These are phyloP conservation scores for Loripinus fragilis DNA, from an alignment of 2,888 invertebrate species.

Conservation along the genomic window DNA sequence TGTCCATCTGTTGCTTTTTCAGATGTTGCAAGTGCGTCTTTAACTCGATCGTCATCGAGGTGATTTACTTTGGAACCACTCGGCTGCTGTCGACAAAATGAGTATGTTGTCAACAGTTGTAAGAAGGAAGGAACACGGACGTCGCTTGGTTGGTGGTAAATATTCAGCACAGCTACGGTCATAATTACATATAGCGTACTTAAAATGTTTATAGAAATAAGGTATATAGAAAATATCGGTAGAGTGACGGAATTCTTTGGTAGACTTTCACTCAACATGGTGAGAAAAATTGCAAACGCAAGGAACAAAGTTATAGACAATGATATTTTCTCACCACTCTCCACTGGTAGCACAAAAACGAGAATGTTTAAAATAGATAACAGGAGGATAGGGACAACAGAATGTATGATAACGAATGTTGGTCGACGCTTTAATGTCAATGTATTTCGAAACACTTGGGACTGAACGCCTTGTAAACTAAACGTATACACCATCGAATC, in stretches of 20 bases:
- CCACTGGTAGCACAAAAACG: background rate
- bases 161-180: background rate
- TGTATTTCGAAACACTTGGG: background rate
- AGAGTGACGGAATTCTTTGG: constrained; percentile 1
- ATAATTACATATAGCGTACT: constrained; percentile 1
- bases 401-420: background rate
- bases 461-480: background rate
- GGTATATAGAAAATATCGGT: constrained; percentile 3
- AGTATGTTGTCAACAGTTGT: background rate
- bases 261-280: background rate
- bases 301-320: constrained; percentile 3
- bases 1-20: background rate
- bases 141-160: background rate
- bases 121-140: background rate
- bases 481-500: background rate
- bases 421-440: background rate
- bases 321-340: constrained; percentile 3
- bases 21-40: background rate
- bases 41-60: background rate
- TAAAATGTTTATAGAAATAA: background rate
- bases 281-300: background rate
- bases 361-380: background rate
- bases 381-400: background rate
- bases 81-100: background rate
- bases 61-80: background rate